A percentile compares a stretch with the other conserved stretches of the same genome.
Conservation (phyloP, 2,113 vertebrate genomes). For the Gallinago jamesoni region DNA sequence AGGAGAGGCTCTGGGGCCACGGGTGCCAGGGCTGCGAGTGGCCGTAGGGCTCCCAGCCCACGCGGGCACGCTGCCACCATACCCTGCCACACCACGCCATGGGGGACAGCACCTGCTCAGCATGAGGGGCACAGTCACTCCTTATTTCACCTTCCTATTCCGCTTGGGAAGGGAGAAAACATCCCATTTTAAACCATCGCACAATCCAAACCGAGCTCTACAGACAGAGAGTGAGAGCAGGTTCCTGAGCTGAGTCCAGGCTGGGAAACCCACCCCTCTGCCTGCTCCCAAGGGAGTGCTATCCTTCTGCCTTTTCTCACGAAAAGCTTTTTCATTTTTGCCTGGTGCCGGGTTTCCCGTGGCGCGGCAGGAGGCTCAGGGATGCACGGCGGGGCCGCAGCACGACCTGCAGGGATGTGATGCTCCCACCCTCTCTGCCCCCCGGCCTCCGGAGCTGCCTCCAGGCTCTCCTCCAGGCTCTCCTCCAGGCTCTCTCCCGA, state of each 20-base stretch:
- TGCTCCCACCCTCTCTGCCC: neutral
- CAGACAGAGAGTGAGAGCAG: fast-evolving
- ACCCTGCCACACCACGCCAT: neutral
- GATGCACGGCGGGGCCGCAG: fast-evolving
- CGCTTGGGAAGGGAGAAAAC: neutral
- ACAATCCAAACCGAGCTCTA: neutral
- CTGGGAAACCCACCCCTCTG: neutral
- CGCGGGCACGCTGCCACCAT: neutral
- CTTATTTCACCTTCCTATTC: neutral
- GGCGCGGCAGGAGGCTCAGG: neutral
- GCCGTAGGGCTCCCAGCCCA: neutral
- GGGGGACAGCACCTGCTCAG: neutral
- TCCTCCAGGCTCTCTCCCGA: no score
- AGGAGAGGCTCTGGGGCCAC: neutral
- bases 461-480: neutral
- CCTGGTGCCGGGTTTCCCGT: neutral
- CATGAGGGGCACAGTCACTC: neutral
- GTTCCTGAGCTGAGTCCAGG: neutral
- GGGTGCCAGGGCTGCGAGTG: no score
- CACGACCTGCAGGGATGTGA: neutral
- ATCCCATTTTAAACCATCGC: neutral
- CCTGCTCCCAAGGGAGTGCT: neutral
- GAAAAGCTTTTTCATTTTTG: neutral
- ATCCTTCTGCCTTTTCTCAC: neutral
- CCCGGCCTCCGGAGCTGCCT: neutral